These are phyloP conservation scores for Drosophila pruinosa DNA, from an alignment of 1,140 invertebrate genomes.

Conservation along the genomic window DNA sequence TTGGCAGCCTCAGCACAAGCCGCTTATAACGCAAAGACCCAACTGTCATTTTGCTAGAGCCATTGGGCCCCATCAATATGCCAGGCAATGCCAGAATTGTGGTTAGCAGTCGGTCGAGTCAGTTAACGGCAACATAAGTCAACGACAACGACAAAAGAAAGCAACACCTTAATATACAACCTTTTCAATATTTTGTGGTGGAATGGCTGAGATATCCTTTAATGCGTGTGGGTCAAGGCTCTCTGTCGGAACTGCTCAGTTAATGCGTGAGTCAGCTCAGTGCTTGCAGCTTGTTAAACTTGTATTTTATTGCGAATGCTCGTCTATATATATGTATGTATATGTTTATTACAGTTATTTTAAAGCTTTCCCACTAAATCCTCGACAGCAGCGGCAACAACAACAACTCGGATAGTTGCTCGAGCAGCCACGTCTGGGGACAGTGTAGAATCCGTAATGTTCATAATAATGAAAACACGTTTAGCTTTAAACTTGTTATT, in stretches of 20 bases:
- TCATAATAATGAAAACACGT: conserved; percentile 78
- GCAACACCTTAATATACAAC: conserved; percentile 43
- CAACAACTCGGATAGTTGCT: conserved; percentile 8
- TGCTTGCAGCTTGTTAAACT: conserved; percentile 31
- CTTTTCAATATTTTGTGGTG: conserved; percentile 55
- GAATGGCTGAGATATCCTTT: conserved; percentile 6
- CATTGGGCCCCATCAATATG: conserved; percentile 5
- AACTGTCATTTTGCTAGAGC: conserved; percentile 7
- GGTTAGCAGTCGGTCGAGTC: conserved; percentile 4
- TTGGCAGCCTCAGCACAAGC: background rate
- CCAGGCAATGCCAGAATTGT: conserved; percentile 8
- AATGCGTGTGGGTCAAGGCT: conserved; percentile 26
- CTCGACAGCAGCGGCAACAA: conserved; percentile 13
- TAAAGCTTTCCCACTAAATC: conserved; percentile 47
- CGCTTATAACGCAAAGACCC: background rate
- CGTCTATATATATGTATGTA: conserved; percentile 25
- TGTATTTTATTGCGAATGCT: conserved; percentile 42
- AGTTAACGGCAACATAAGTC: conserved; percentile 1
- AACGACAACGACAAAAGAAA: conserved; percentile 43
- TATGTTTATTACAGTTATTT: conserved; percentile 60
- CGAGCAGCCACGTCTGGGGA: conserved; percentile 8
- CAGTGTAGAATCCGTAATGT: conserved; percentile 62
- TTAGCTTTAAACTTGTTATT: conserved; percentile 81
- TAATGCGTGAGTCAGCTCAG: conserved; percentile 51
- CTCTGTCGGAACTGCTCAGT: conserved; percentile 18